Evolutionary conservation across 2,113 vertebrate species (phyloP).

Genomic region (Neogale vison): DNA sequence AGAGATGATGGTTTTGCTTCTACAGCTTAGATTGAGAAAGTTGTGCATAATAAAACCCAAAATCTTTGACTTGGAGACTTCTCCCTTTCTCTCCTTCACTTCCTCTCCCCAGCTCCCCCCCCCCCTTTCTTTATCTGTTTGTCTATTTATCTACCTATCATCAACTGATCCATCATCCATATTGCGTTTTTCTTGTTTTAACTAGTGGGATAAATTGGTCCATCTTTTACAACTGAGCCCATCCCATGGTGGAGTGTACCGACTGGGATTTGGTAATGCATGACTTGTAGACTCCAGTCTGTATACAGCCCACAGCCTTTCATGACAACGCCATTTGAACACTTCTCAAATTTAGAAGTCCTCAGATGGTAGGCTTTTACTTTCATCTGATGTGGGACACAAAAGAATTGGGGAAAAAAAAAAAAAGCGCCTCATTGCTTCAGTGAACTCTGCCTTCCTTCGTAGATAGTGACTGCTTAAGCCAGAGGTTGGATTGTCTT

Average conservation of each 20-base stretch:
- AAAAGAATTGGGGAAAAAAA: neutral
- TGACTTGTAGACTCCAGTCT: neutral
- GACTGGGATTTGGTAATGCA: neutral
- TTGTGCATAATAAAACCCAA: neutral
- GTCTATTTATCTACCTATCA: neutral
- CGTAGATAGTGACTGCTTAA: neutral
- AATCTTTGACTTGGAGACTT: neutral
- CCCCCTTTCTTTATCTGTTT: neutral
- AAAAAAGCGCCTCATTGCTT: neutral
- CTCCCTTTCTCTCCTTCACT: neutral
- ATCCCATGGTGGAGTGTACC: neutral
- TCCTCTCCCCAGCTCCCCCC: neutral
- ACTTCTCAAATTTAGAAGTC: neutral
- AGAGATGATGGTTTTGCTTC: neutral
- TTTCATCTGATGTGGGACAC: neutral
- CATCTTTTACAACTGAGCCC: neutral
- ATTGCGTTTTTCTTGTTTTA: neutral
- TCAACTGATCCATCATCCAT: neutral
- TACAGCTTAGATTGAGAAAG: neutral
- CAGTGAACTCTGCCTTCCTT: neutral
- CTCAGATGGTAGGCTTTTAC: neutral
- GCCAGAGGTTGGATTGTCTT: neutral
- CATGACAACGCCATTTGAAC: neutral
- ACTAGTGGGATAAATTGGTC: neutral
- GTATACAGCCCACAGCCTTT: neutral